Base-by-base conservation (phyloP, 1,140 invertebrate genomes). In the Galendromus occidentalis region DNA sequence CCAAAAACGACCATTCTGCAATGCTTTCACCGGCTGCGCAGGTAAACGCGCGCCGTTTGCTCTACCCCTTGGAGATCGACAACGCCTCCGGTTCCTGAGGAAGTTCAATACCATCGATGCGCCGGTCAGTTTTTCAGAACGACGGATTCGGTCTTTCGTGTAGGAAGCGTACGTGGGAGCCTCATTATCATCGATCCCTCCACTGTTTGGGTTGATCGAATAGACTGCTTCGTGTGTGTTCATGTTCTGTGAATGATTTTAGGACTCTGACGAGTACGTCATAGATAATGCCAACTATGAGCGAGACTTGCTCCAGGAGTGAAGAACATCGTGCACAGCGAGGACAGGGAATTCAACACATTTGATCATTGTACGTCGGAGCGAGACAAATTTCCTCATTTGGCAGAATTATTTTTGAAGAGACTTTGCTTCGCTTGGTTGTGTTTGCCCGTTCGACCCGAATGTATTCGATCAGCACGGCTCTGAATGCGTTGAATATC, bases 81-180 rank as follows among this genome's bases (percentile, higher is more conserved):
- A 59, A 9, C 12, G 51, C 12, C 51, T 59, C 14, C 51, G 51
- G 14, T 59, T 59, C 51, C 25, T 59, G 17, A 25, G 51, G 17
- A 59, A 59, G 51, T 59, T 18, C 51, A 59, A 59, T 22, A 59
- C 51, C 51, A 59, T 59, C 51, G 51, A 59, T 22, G 33, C 25
- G 17, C 33, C 22, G 51, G 51, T 59, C 17, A 25, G 51, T 59
- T 14, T 25, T 59, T 25, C 45, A 4, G 45, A 4, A n/a, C 51
- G 51, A 59, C 14, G 12, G 22, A 25, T 39, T 39, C 33, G 33
- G 9, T 4, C 4, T 39, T 39, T 17, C 1, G 51, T 47, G 22
- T 14, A 18, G 51, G 2, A 22, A 17, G 14, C 45, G 18, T 4
- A 47, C 4, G 33, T 39, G 4, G 9, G 33, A 39, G 33, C 4